Evolutionary conservation across 92 coral and sea anemone species (phyloP).

Genomic region (Phenganax stokvisi): DNA sequence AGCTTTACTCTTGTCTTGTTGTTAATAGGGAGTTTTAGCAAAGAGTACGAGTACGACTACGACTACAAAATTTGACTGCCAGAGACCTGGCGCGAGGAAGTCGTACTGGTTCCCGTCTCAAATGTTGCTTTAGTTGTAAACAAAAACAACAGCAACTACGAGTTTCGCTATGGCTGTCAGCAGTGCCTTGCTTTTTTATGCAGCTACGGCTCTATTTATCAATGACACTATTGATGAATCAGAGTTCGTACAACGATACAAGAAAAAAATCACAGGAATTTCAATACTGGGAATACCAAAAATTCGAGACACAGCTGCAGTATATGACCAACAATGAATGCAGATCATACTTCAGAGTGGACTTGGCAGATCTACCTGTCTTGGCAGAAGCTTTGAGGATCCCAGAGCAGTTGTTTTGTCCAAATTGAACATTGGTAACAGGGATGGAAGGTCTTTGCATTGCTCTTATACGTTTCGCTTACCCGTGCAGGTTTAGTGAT

Average conservation of each 20-base stretch:
- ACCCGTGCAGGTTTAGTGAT: conserved; percentile 16
- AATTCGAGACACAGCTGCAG: conserved; percentile 12
- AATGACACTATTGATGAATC: conserved; percentile 2
- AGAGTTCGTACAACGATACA: conserved; percentile 14
- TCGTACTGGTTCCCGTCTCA: conserved; percentile 10
- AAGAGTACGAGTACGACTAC: conserved; percentile 4
- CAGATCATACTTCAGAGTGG: conserved; percentile 9
- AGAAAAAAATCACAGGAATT: neutral
- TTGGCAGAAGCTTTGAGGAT: conserved; percentile 12
- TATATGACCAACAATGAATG: neutral
- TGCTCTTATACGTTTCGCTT: neutral
- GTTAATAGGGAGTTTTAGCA: neutral
- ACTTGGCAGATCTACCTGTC: conserved; percentile 20
- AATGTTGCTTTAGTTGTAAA: neutral
- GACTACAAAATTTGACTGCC: neutral
- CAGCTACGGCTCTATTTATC: conserved; percentile 15
- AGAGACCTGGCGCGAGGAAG: conserved; percentile 5
- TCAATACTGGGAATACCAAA: conserved; percentile 21
- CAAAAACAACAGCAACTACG: neutral
- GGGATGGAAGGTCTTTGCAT: conserved; percentile 23
- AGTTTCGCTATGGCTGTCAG: neutral
- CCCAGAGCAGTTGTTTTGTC: conserved; percentile 11
- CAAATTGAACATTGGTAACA: conserved; percentile 4
- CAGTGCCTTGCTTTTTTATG: neutral
- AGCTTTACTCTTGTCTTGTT: too few species aligned